Evolutionary conservation across 2,888 invertebrate species (phyloP).

Genomic region (Osedax frankpressi): DNA sequence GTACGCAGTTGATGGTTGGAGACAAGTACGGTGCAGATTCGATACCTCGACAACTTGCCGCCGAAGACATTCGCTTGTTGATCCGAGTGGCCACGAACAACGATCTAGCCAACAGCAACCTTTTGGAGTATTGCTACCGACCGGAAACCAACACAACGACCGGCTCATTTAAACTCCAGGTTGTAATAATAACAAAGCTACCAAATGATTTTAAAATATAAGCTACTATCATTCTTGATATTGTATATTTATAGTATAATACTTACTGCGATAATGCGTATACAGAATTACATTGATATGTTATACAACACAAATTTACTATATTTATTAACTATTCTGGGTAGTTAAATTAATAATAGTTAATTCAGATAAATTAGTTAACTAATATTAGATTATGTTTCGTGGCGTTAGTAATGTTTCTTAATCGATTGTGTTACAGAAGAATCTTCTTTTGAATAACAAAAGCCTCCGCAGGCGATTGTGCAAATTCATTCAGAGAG

Average conservation of each 20-base stretch:
- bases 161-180: constrained; percentile 5
- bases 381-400: too few relatives aligned
- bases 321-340: too few relatives aligned
- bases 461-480: background rate
- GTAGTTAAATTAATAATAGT: too few relatives aligned
- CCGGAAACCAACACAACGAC: background rate
- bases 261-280: too few relatives aligned
- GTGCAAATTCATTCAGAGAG: background rate
- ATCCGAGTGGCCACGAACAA: background rate
- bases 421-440: too few relatives aligned
- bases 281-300: too few relatives aligned
- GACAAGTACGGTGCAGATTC: background rate
- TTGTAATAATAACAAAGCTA: background rate
- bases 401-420: too few relatives aligned
- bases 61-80: constrained; percentile 1
- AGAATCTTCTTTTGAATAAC: background rate
- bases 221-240: too few relatives aligned
- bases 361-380: too few relatives aligned
- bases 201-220: background rate
- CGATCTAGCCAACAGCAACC: background rate
- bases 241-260: too few relatives aligned
- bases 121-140: background rate
- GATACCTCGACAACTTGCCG: background rate
- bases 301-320: too few relatives aligned
- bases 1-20: background rate